phyloP scores from a whole-genome alignment of 2,113 vertebrate genomes.

The Todiramphus saurophagus region DNA sequence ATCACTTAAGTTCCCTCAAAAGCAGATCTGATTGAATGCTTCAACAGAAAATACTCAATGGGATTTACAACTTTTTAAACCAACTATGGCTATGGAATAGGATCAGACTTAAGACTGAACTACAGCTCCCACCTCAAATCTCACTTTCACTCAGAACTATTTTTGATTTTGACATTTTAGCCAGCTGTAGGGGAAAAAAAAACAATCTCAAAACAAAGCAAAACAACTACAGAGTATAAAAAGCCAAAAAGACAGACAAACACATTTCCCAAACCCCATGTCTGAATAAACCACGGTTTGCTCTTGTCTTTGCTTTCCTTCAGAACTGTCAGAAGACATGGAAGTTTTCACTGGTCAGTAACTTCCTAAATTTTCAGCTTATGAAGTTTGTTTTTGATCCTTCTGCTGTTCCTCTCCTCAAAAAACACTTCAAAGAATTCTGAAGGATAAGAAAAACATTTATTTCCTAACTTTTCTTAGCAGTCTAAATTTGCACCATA shows the following conservation, averaged over 20 bases:
- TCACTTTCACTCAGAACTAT: background rate
- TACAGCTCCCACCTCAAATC: background rate
- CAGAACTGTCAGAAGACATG: background rate
- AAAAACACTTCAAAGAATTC: background rate
- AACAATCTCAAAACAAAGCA: background rate
- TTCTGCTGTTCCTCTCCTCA: background rate
- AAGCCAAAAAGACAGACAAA: background rate
- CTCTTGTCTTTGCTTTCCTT: background rate
- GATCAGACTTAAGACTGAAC: background rate
- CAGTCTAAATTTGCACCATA: background rate
- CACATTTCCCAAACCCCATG: background rate
- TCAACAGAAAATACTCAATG: background rate
- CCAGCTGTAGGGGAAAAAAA: background rate
- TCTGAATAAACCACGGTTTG: background rate
- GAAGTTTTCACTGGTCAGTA: background rate
- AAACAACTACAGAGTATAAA: background rate
- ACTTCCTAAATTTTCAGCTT: background rate
- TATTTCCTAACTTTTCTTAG: background rate
- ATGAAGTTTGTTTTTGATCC: background rate
- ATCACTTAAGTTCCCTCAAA: background rate
- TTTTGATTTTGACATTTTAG: background rate
- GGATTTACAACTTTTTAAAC: background rate
- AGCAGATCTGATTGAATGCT: background rate
- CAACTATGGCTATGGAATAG: background rate
- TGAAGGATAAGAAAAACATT: background rate